phyloP scores from a whole-genome alignment of 2,888 invertebrate genomes.

The Drosophila buzzatii region DNA sequence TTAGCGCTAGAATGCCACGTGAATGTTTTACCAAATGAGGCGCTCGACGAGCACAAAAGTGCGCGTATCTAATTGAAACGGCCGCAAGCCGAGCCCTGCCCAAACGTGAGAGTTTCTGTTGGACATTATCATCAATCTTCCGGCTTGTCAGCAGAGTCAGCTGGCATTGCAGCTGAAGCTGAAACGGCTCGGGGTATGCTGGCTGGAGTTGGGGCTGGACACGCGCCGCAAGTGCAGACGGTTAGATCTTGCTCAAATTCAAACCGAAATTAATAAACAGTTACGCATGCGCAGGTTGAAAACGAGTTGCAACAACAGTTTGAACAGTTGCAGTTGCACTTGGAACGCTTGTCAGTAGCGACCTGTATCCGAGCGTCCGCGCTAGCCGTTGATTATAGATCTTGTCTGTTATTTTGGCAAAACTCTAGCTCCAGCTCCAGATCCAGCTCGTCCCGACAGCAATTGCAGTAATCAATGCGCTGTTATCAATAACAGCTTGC shows the following conservation, averaged over 20 bases:
- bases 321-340: slow-evolving; percentile 9
- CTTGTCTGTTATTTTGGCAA: slow-evolving; percentile 70
- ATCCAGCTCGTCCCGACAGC: slow-evolving; percentile 33
- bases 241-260: slow-evolving; percentile 23
- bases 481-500: slow-evolving; percentile 81
- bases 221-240: slow-evolving; percentile 14
- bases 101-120: slow-evolving; percentile 66
- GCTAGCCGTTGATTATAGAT: slow-evolving; percentile 62
- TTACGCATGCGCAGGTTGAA: slow-evolving; percentile 70
- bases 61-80: slow-evolving; percentile 72
- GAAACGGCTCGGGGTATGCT: not conserved
- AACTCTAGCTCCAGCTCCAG: slow-evolving; percentile 17
- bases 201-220: slow-evolving; percentile 4
- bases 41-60: slow-evolving; percentile 19
- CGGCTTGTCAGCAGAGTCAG: slow-evolving; percentile 43
- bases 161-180: slow-evolving; percentile 9
- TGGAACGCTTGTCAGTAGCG: slow-evolving; percentile 6
- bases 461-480: slow-evolving; percentile 78
- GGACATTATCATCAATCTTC: slow-evolving; percentile 64
- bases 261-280: slow-evolving; percentile 75
- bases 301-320: slow-evolving; percentile 56
- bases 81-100: slow-evolving; percentile 42
- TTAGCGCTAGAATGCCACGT: slow-evolving; percentile 69
- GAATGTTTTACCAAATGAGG: slow-evolving; percentile 58
- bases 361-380: slow-evolving; percentile 19